phyloP scores from a whole-genome alignment of 2,113 vertebrate genomes.

The Grantiella picta region DNA sequence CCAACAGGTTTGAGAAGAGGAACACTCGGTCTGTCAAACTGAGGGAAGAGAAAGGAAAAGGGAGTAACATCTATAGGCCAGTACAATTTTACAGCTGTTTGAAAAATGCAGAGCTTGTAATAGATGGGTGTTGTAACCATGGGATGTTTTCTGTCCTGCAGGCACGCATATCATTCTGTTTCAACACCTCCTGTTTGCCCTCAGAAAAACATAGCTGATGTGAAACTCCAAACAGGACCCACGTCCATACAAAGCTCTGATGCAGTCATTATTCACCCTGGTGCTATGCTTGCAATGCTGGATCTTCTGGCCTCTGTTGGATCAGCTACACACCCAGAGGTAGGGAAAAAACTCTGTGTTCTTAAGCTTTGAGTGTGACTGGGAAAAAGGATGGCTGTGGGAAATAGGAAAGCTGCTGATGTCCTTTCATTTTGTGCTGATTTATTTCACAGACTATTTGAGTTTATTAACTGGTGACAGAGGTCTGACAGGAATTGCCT shows the following conservation, averaged over 20 bases:
- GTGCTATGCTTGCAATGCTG: slow-evolving; percentile 90
- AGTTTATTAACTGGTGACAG: background rate
- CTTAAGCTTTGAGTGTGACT: background rate
- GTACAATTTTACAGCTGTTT: background rate
- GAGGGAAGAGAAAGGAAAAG: background rate
- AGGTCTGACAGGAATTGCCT: background rate
- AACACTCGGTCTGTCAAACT: background rate
- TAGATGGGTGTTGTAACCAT: background rate
- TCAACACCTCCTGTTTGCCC: slow-evolving; percentile 81
- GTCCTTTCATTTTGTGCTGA: background rate
- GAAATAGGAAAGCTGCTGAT: background rate
- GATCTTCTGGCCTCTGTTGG: slow-evolving; percentile 92
- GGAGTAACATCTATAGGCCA: background rate
- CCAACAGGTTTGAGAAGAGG: background rate
- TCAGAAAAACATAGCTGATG: slow-evolving; percentile 81
- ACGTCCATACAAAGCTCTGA: slow-evolving; percentile 77
- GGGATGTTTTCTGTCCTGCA: slow-evolving; percentile 58
- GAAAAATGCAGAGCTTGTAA: background rate
- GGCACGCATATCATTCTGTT: slow-evolving; percentile 87
- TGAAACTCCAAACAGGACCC: slow-evolving; percentile 80
- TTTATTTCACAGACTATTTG: background rate
- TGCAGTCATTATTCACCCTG: slow-evolving; percentile 92
- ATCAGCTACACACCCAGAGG: slow-evolving; percentile 91
- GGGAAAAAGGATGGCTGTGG: background rate
- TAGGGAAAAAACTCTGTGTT: slow-evolving; percentile 42